Evolutionary conservation across 2,888 invertebrate species (phyloP), one percentile per base, ranked within the genome.

Genomic region (Dichetophora obliterata): DNA sequence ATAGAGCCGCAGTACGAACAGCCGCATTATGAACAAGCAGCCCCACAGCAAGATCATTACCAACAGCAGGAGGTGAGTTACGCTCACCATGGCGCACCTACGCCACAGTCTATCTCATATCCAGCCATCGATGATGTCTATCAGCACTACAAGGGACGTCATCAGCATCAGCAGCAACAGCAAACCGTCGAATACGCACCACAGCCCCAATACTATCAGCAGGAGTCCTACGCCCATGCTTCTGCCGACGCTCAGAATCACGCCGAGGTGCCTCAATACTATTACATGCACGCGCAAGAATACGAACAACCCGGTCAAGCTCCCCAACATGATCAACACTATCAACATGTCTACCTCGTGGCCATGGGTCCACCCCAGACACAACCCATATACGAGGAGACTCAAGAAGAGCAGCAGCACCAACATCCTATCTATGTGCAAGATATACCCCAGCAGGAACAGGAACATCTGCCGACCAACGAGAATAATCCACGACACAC

Each of bases 401-500:
- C 75, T 11, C 43, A 43, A 43, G 43, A 43, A 0, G 24, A 76
- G 2, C 73, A 70, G 0, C 73, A 73, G 6, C 70, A 75, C 65
- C 22, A 68, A 2, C 66, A 68, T 9, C 31, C 6, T 78, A 77
- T 52, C 63, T 68, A 59, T 22, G 1, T 79, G 43, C 43, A 43
- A 14, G 43, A 43, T 11, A 14, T 43, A 3, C 11, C 43, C 11
- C 81, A 76, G 3, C 82, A 82, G 31, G 78, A 61, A 16, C 74
- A 73, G 31, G 65, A 54, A 14, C 59, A 68, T 3, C 75, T 85
- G 16, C 84, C 84, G 48, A 83, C 86, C 2, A 84, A 83, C 3
- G 89, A 90, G 80, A 90, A 90, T 78, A 89, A 85, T 83, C 89
- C 89, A 0, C 84, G 88, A 3, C 74, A 83, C 69, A 87, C 88